phyloP scores from a whole-genome alignment of 1,140 invertebrate species.

The Gonioctena quinquepunctata region DNA sequence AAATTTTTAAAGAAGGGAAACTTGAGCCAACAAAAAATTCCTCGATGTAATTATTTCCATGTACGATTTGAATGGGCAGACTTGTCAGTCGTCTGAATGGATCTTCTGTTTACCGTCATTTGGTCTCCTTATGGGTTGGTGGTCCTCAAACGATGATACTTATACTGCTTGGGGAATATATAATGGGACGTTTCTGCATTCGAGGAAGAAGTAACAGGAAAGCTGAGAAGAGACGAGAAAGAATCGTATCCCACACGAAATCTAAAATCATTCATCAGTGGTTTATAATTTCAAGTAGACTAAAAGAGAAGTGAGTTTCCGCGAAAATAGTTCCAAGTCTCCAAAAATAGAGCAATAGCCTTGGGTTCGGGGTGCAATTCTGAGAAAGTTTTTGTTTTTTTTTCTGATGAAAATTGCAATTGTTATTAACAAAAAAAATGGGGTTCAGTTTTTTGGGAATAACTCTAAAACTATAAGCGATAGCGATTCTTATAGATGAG shows the following conservation, averaged over 20 bases:
- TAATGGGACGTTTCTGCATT: not conserved
- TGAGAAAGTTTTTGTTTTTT: too few relatives aligned
- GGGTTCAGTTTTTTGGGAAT: too few relatives aligned
- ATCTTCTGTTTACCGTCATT: not conserved
- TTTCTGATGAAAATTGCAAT: too few relatives aligned
- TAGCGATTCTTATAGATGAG: too few relatives aligned
- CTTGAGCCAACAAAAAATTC: not conserved
- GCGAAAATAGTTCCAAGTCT: too few relatives aligned
- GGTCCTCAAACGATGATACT: not conserved
- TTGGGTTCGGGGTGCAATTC: too few relatives aligned
- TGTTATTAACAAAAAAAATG: too few relatives aligned
- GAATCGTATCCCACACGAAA: not conserved
- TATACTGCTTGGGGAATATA: not conserved
- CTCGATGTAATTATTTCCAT: not conserved
- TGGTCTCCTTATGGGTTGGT: not conserved
- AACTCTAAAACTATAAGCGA: too few relatives aligned
- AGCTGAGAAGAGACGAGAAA: not conserved
- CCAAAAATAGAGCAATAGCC: too few relatives aligned
- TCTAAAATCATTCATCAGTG: not conserved
- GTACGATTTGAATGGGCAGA: not conserved
- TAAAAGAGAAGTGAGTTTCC: too few relatives aligned
- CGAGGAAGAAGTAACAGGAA: not conserved
- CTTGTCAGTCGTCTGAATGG: not conserved
- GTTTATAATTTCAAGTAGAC: too few relatives aligned
- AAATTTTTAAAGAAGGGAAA: not conserved